These are phyloP conservation scores for Thalpophila matura DNA, from an alignment of 2,888 invertebrate genomes.

Conservation along the genomic window DNA sequence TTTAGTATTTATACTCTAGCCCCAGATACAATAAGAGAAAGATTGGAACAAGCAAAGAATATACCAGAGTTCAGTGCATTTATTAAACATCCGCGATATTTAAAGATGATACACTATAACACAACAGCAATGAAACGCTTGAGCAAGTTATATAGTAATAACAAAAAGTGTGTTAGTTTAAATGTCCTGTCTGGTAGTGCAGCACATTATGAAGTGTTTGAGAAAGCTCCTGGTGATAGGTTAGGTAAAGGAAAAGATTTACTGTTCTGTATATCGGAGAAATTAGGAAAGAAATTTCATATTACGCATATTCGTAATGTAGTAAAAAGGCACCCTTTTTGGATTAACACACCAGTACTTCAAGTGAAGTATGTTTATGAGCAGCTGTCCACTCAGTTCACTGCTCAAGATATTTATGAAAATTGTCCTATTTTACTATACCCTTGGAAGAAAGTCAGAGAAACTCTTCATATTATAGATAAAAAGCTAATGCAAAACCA, in stretches of 20 bases:
- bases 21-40: conserved; percentile 79
- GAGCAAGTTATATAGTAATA: conserved; percentile 74
- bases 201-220: conserved; percentile 81
- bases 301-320: conserved; percentile 71
- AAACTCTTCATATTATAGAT: conserved; percentile 67
- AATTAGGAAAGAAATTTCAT: conserved; percentile 73
- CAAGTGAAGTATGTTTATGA: conserved; percentile 82
- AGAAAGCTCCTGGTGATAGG: conserved; percentile 85
- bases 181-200: conserved; percentile 85
- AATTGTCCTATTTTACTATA: conserved; percentile 85
- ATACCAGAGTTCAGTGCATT: conserved; percentile 84
- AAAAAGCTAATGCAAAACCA: conserved; percentile 52
- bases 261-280: conserved; percentile 80
- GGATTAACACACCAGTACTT: conserved; percentile 85
- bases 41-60: conserved; percentile 77
- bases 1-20: conserved; percentile 84
- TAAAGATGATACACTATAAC: conserved; percentile 85
- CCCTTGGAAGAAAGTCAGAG: conserved; percentile 85
- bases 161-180: conserved; percentile 85
- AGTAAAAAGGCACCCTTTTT: conserved; percentile 84
- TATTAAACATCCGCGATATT: conserved; percentile 82
- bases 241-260: conserved; percentile 86
- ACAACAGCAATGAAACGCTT: conserved; percentile 81
- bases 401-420: conserved; percentile 80
- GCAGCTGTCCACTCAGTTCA: conserved; percentile 75